phyloP scores from a whole-genome alignment of 2,888 invertebrate genomes.

The Hermaeophaga mercurialis region DNA sequence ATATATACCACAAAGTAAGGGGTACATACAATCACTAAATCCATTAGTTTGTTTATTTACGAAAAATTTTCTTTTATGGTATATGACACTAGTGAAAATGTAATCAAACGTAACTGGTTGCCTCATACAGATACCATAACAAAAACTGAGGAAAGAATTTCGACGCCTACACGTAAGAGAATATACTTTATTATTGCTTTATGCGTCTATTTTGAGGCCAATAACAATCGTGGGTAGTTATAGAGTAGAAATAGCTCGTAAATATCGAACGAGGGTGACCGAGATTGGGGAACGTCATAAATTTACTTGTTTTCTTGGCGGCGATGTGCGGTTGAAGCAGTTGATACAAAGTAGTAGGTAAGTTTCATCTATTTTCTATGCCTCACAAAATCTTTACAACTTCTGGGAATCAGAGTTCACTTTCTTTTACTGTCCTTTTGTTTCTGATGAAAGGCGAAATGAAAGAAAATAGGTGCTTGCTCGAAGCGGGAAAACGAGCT shows the following conservation, averaged over 20 bases:
- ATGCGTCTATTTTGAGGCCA: slow-evolving; percentile 11
- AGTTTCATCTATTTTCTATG: slow-evolving; percentile 18
- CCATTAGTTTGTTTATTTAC: too few species aligned
- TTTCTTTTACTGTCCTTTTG: slow-evolving; percentile 16
- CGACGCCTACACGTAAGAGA: slow-evolving; percentile 15
- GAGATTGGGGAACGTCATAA: slow-evolving; percentile 24
- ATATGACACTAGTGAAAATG: too few species aligned
- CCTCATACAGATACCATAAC: too few species aligned
- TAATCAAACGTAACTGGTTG: too few species aligned
- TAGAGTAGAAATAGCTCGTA: slow-evolving; percentile 22
- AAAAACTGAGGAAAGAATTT: slow-evolving; percentile 4
- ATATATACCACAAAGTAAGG: too few species aligned
- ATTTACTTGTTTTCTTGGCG: slow-evolving; percentile 26
- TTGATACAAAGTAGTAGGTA: slow-evolving; percentile 13
- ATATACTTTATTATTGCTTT: slow-evolving; percentile 12
- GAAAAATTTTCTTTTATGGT: too few species aligned
- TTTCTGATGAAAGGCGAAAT: slow-evolving; percentile 4
- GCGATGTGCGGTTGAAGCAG: neutral
- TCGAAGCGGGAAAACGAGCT: neutral
- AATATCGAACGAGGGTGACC: slow-evolving; percentile 21
- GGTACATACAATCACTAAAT: too few species aligned
- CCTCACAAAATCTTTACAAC: slow-evolving; percentile 16
- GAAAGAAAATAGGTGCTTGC: slow-evolving; percentile 8
- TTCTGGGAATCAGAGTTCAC: slow-evolving; percentile 8
- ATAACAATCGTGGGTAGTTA: slow-evolving; percentile 15